Evolutionary conservation across 2,797 vertebrate genomes (phyloP), one percentile per base, ranked within the genome.

Genomic region (Enteromius afrohamiltoni): DNA sequence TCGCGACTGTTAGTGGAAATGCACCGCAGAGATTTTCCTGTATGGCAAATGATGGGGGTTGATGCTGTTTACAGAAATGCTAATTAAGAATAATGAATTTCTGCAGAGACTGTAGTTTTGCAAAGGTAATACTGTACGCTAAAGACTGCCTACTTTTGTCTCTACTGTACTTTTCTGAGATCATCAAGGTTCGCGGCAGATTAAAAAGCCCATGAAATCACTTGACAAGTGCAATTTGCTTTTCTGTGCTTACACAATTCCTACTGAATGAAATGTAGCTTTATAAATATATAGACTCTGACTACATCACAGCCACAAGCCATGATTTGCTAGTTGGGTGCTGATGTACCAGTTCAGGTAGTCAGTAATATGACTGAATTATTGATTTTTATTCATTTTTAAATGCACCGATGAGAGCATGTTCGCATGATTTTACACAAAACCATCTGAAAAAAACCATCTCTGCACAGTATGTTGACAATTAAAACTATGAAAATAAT

Each of bases 61-160:
- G 77, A 83, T 83, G 82, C 82, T 60, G 65, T 83, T 83, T 83
- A 83, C 65, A 77, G 67, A 83, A 83, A 77, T 64, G 75, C 82
- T 78, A 83, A 83, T 83, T 78, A 78, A 83, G 82, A 83, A 60
- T 78, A 78, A 83, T 70, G 75, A 49, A 70, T 83, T 83, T 83
- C 82, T 83, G 82, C 82, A 83, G 82, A 83, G 82, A 83, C 51
- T 60, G 74, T 64, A 78, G 51, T 78, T 83, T 78, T 71, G 65
- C 64, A 31, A 47, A 77, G 47, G 65, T 60, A 69, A 58, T 83
- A 77, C 11, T 83, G 62, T 83, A 34, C 3, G 19, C 81, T 77
- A 77, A 77, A 77, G 26, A 83, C 71, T 49, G 58, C 42, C 71
- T 82, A 42, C 37, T 76, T 55, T 42, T 34, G 34, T 23, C 62